Conservation (phyloP, 2,888 invertebrate species). For the Drosophila basisetae region DNA sequence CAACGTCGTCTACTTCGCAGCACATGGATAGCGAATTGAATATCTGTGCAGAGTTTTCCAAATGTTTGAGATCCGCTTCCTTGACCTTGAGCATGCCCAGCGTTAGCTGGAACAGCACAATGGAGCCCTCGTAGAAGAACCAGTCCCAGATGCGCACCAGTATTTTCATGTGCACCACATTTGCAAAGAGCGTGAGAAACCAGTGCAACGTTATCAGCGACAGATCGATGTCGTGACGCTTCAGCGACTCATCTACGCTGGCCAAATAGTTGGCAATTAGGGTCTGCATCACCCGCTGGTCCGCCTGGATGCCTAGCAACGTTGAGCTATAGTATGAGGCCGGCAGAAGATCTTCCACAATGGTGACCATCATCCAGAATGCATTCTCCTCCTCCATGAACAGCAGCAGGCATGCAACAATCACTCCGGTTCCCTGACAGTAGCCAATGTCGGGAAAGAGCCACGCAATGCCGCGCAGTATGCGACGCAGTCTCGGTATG, state of each 20-base stretch:
- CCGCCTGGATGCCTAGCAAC: conserved; percentile 96
- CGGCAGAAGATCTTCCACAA: conserved; percentile 99
- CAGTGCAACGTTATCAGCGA: conserved; percentile 98
- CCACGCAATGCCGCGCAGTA: conserved; percentile 92
- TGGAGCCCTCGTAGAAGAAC: conserved; percentile 97
- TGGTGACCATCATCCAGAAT: conserved; percentile 99
- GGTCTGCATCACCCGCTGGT: conserved; percentile 97
- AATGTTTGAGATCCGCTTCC: conserved; percentile 92
- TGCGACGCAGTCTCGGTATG: conserved; percentile 94
- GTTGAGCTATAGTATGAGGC: conserved; percentile 99
- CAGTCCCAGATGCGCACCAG: conserved; percentile 97
- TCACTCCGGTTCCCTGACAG: conserved; percentile 86
- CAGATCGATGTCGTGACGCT: conserved; percentile 97
- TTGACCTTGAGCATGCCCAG: conserved; percentile 96
- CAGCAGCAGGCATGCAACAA: conserved; percentile 95
- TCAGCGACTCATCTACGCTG: conserved; percentile 94
- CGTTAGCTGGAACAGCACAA: conserved; percentile 96
- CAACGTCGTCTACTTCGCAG: conserved; percentile 95
- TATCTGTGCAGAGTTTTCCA: conserved; percentile 98
- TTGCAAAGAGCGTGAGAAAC: conserved; percentile 98
- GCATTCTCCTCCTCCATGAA: conserved; percentile 99
- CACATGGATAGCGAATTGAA: conserved; percentile 99
- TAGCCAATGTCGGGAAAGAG: conserved; percentile 85
- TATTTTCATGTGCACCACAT: conserved; percentile 98
- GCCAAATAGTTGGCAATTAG: conserved; percentile 95